Evolutionary conservation across 1,140 invertebrate species (phyloP), one percentile per base, ranked within the genome.

Genomic region (Musca domestica): DNA sequence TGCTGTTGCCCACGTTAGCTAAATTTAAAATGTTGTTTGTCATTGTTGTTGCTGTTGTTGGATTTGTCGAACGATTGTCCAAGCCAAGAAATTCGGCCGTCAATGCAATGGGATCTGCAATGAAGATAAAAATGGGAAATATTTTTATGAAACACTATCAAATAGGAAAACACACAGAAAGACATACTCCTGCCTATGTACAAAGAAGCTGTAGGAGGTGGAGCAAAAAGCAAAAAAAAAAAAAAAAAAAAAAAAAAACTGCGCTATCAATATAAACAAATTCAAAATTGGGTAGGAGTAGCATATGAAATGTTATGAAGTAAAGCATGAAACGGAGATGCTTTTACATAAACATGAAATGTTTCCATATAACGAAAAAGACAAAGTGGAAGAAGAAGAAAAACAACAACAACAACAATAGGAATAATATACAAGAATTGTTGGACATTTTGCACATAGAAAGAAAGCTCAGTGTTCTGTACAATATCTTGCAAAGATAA

Each of bases 11-110:
- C 64, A 61, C 56, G 22, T 61, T 61, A 4, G 9, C 56, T 30
- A 61, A 23, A 14, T 34, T 25, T 41, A 56, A 58, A 20, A 67
- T 54, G 51, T 67, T 69, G 70, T 23, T 61, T 56, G 52, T 61
- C 56, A 61, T 6, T 58, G 54, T 20, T 58, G 54, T 58, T 30
- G 27, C 10, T 41, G 30, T 61, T 34, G 27, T 61, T 34, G 68
- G 56, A 56, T 69, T 34, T 54, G 69, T 67, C 58, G 61, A 51
- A n/a, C 67, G 68, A 69, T 67, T 75, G 69, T 75, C 77, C 64
- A 79, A 71, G 61, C 75, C 77, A 71, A 79, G 77, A 67, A 79
- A 77, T 76, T 79, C 77, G 69, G 74, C 77, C 66, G 79, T 66
- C 67, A 74, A 76, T 71, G 79, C 76, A 72, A 63, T 27, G 3